Evolutionary conservation across 2,113 vertebrate genomes (phyloP), one percentile per base, ranked within the genome.

Genomic region (Okapia johnstoni): DNA sequence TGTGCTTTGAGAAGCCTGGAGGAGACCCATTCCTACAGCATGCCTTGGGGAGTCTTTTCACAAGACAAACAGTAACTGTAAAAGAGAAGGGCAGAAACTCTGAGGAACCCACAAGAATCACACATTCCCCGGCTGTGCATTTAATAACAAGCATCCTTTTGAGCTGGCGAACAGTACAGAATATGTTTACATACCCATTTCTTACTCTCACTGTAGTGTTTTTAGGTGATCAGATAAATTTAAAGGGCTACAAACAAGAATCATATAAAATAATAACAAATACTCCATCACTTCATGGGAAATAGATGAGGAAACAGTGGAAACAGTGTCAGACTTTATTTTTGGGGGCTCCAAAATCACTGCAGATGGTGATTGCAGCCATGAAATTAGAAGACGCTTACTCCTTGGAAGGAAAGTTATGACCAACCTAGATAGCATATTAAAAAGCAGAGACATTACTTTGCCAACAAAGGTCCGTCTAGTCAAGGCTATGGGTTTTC

Each of bases 141-240:
- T 94, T 92, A 77, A 46, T 52, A 89, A 50, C 48, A 76, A 93
- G 11, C 9, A 10, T 2, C 16, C 12, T 54, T 66, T 36, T 36
- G 33, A 96, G 28, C 8, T 43, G 73, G n/a, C 57, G n/a, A 4
- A 86, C 66, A 81, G 13, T 60, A 48, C 60, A 93, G 21, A 43
- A 92, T 90, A 63, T 91, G n/a, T 88, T 89, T 92, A 85, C 8
- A 21, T 50, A 58, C 23, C 12, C 21, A 46, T 61, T 83, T 85
- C n/a, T 58, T 63, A 93, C 43, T 93, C 48, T 85, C 85, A 77
- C 46, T 58, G 14, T 43, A 63, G 61, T 54, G 30, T 33, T 88
- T 88, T 85, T 91, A 97, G 83, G 36, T 89, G 23, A 89, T 73
- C 26, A 93, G 80, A 80, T 48, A 85, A 66, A 81, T 93, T 66